Evolutionary conservation across 2,888 invertebrate genomes (phyloP).

Genomic region (Thecophora atra): DNA sequence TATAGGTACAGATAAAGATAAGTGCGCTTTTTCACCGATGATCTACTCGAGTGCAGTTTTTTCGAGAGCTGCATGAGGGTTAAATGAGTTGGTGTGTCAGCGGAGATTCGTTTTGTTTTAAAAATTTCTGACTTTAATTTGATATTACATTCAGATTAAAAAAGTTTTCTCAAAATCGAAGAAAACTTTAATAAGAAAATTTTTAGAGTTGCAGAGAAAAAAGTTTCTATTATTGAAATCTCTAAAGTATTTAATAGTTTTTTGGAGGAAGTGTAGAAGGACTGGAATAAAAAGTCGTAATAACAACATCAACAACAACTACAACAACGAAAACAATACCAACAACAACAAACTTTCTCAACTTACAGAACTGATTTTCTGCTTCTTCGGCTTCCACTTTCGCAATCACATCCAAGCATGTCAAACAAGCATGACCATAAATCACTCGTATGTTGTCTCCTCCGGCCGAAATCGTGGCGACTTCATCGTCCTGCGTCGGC

Average conservation of each 20-base stretch:
- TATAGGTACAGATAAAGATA: too few species aligned
- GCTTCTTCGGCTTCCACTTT: slow-evolving; percentile 60
- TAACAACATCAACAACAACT: not conserved
- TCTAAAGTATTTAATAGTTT: not conserved
- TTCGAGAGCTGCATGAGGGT: too few species aligned
- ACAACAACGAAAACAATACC: slow-evolving; percentile 30
- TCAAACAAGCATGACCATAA: slow-evolving; percentile 43
- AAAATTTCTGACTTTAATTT: not conserved
- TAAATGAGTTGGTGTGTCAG: too few species aligned
- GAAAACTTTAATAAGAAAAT: slow-evolving; percentile 26
- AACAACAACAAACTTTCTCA: slow-evolving; percentile 41
- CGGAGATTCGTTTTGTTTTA: too few species aligned
- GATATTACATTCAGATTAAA: not conserved
- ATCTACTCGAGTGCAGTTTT: too few species aligned
- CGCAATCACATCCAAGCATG: slow-evolving; percentile 47
- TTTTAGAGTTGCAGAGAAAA: not conserved
- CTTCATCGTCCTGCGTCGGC: slow-evolving; percentile 30
- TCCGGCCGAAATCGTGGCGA: slow-evolving; percentile 40
- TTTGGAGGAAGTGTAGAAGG: too few species aligned
- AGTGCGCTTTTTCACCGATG: too few species aligned
- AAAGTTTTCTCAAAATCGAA: not conserved
- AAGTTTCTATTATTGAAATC: not conserved
- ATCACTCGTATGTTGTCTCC: slow-evolving; percentile 43
- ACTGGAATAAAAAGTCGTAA: not conserved
- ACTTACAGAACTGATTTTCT: slow-evolving; percentile 64